Evolutionary conservation across 1,140 invertebrate species (phyloP), one percentile per base, ranked within the genome.

Genomic region (Drosophila sechellia): DNA sequence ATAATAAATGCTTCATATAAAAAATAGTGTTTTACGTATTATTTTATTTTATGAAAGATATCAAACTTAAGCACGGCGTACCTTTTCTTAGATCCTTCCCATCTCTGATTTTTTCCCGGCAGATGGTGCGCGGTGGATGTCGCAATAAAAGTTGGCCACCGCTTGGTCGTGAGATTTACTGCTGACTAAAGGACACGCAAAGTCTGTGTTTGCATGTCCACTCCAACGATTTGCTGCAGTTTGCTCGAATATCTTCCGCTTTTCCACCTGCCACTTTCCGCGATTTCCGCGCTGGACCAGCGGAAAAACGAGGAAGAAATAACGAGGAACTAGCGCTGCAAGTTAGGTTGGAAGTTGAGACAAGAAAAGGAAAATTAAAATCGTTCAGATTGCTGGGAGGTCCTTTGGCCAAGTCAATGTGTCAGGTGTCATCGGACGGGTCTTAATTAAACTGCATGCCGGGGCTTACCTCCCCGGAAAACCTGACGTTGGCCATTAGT

Each of bases 391-490:
- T 34, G 61, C 39, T 13, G 11, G 25, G 22, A 35, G 58, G 22
- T 70, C 63, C 43, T 43, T 6, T 5, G 42, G 11, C 34, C 46
- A 48, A 56, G 53, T 56, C 54, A 37, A 59, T 50, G 55, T 77
- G 39, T 49, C 61, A 58, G 59, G 58, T 68, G 69, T 78, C 74
- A 66, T 74, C 48, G 35, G 27, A 39, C 37, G 45, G 37, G 53
- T 49, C 54, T 66, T 84, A 85, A 81, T 80, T 86, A 73, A 86
- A 81, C 20, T 45, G 39, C 10, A 65, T 31, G 17, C 17, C 20
- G 11, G 34, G 5, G 5, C 20, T 52, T n/a, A 17, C 43, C 25
- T 40, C 2, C 50, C 45, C 6, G 31, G 13, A 12, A 12, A 46
- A 13, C 20, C 45, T 6, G 31, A 27, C 31, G 17, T 13, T 42